These are phyloP conservation scores for Caradrina clavipalpis DNA, from an alignment of 2,888 invertebrate species.

Conservation along the genomic window DNA sequence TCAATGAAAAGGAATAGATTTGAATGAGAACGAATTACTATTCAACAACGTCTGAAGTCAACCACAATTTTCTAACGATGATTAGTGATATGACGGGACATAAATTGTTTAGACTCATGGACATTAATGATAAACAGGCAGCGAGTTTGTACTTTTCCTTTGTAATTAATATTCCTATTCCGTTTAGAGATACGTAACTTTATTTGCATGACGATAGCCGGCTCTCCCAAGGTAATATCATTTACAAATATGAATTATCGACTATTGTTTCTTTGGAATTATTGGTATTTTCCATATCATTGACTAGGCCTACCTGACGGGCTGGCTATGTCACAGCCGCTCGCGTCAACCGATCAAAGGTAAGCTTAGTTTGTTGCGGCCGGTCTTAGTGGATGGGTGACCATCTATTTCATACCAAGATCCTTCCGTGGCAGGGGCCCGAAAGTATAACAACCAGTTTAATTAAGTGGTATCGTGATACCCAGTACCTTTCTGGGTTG, in stretches of 20 bases:
- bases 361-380: background rate
- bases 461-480: no score
- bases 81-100: conserved; percentile 31
- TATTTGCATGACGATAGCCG: conserved; percentile 49
- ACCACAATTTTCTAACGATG: conserved; percentile 39
- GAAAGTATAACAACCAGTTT: no score
- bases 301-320: background rate
- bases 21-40: conserved; percentile 1
- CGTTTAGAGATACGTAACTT: conserved; percentile 63
- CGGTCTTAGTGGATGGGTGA: background rate
- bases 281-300: background rate
- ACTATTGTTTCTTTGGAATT: background rate
- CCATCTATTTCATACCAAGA: background rate
- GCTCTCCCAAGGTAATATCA: conserved; percentile 64
- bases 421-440: no score
- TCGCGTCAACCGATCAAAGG: background rate
- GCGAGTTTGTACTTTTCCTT: conserved; percentile 73
- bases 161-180: conserved; percentile 77
- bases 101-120: conserved; percentile 33
- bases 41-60: conserved; percentile 16
- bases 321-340: background rate
- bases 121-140: conserved; percentile 56
- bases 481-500: no score
- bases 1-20: background rate
- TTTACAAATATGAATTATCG: conserved; percentile 60